Conservation (phyloP, 2,797 vertebrate genomes). For the Pseudopleuronectes americanus region DNA sequence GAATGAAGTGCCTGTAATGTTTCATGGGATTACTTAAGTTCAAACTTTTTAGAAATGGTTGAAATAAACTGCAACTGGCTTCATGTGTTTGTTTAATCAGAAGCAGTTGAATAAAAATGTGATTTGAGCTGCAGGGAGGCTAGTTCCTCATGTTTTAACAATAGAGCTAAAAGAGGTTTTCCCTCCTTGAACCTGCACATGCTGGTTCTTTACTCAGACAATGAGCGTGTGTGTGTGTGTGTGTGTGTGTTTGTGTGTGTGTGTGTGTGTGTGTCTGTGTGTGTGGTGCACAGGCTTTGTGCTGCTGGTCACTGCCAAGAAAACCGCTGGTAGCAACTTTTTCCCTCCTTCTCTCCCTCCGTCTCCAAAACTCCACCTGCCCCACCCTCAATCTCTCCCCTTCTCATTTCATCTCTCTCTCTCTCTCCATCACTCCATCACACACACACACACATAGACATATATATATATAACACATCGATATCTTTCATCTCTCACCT, state of each 20-base stretch:
- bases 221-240: constrained; percentile 42
- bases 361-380: constrained; percentile 36
- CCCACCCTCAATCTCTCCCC: constrained; percentile 3
- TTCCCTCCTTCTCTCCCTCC: constrained; percentile 37
- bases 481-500: constrained; percentile 72
- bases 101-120: background rate
- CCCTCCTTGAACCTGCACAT: constrained; percentile 55
- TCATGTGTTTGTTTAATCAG: background rate
- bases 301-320: constrained; percentile 51
- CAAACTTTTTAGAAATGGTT: no score
- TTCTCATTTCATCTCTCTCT: background rate
- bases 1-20: constrained; percentile 23
- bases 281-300: constrained; percentile 65
- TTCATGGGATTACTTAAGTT: constrained; percentile 39
- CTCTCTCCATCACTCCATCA: background rate
- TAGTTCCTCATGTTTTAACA: background rate
- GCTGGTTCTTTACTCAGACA: constrained; percentile 48
- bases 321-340: constrained; percentile 54
- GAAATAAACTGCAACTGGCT: background rate
- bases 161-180: constrained; percentile 29
- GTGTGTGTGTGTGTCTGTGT: constrained; percentile 34
- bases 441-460: background rate
- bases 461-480: background rate
- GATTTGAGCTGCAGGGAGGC: background rate
- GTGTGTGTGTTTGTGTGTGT: constrained; percentile 31